Percentiles rank a stretch among this genome's conserved stretches.
Conservation (phyloP, 53 echinoderm and acorn worm genomes). For the Echinometra lucunter region DNA sequence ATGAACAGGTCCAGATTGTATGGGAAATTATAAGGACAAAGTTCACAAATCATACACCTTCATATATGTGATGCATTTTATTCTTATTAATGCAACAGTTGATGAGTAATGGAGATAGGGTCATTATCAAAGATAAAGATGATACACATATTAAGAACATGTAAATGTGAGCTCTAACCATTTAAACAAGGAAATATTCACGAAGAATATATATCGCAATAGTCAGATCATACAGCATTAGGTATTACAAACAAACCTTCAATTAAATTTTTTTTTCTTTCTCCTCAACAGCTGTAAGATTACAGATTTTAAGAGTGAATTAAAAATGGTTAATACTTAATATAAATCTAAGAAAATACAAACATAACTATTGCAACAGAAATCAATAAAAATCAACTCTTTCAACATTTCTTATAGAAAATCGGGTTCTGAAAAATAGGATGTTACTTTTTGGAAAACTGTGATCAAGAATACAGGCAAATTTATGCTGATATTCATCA, state of each 20-base stretch:
- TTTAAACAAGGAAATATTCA: not conserved
- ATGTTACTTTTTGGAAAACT: not conserved
- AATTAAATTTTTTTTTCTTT: not conserved
- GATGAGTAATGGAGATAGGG: not conserved
- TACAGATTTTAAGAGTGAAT: not conserved
- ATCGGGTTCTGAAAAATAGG: not conserved
- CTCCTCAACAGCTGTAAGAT: not conserved
- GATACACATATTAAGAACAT: not conserved
- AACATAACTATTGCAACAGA: slow-evolving; percentile 33
- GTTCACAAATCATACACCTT: not conserved
- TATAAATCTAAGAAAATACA: not conserved
- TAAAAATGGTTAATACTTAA: not conserved
- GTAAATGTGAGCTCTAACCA: not conserved
- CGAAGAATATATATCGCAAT: not conserved
- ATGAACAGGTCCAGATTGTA: not conserved
- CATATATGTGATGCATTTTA: not conserved
- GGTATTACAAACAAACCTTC: not conserved
- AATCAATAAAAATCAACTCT: not conserved
- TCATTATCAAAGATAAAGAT: not conserved
- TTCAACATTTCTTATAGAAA: not conserved
- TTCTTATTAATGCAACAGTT: not conserved
- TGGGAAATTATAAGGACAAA: not conserved
- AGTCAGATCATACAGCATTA: not conserved
- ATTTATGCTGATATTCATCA: not conserved
- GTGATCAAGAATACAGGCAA: not conserved